Percentiles rank a stretch among this genome's conserved stretches.
phyloP scores from a whole-genome alignment of 2,888 invertebrate species.

The Phengaris alcon region DNA sequence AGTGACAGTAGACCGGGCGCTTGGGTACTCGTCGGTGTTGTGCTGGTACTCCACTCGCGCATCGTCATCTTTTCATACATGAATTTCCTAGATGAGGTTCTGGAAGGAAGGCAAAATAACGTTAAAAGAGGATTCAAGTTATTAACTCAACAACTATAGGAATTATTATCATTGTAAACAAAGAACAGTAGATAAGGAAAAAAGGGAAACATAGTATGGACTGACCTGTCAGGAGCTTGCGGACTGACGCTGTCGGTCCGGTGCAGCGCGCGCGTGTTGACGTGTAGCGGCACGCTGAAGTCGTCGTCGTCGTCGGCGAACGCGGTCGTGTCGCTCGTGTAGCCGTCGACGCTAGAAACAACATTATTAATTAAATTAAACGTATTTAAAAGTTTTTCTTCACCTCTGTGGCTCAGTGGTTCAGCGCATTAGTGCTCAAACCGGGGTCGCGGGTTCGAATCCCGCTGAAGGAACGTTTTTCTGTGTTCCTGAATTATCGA shows the following conservation, averaged over 20 bases:
- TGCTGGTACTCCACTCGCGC: slow-evolving; percentile 72
- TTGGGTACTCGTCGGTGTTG: slow-evolving; percentile 59
- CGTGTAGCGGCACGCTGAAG: slow-evolving; percentile 84
- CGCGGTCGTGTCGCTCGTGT: slow-evolving; percentile 88
- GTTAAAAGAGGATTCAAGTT: not conserved
- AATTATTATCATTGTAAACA: too few species aligned
- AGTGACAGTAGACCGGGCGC: slow-evolving; percentile 72
- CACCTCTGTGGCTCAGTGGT: too few species aligned
- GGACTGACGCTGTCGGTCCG: slow-evolving; percentile 69
- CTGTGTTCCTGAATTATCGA: too few species aligned
- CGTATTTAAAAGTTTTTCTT: too few species aligned
- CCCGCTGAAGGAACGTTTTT: too few species aligned
- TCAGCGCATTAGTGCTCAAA: too few species aligned
- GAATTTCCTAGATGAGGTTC: slow-evolving; percentile 76
- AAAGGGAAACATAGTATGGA: too few species aligned
- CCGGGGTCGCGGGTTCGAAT: too few species aligned
- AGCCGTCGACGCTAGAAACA: slow-evolving; percentile 82
- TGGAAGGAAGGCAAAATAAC: slow-evolving; percentile 40
- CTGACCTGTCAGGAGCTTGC: slow-evolving; percentile 71
- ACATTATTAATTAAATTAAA: not conserved
- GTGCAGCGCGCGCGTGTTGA: slow-evolving; percentile 78
- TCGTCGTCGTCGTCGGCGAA: slow-evolving; percentile 87
- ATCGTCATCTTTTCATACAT: slow-evolving; percentile 77
- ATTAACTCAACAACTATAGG: too few species aligned
- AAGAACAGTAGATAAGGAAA: too few species aligned